Evolutionary conservation across 2,113 vertebrate species (phyloP), one percentile per base, ranked within the genome.

Genomic region (Sigmodon hispidus): DNA sequence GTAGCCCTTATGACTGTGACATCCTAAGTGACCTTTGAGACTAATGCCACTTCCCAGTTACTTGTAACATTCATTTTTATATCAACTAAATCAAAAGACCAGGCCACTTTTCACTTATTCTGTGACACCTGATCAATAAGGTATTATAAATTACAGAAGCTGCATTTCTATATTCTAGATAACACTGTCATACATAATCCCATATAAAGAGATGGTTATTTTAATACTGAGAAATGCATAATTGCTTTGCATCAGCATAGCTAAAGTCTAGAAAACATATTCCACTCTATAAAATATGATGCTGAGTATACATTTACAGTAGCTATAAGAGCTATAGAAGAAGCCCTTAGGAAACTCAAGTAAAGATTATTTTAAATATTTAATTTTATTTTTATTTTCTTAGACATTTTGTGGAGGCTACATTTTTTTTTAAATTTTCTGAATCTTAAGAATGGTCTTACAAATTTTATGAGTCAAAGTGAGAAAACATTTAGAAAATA

Each of bases 261-360:
- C 36, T 92, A 77, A 95, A 94, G 92, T 75, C 48, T 79, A 45
- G 43, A 76, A 94, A 16, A 31, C 45, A 92, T 73, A 92, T 77
- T 40, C 63, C 3, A 93, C 40, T 24, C 57, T 93, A 79, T 2
- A 95, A 77, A 22, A 4, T 87, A 90, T 17, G 8, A 57, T 92
- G 3, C 16, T 40, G 63, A 45, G 76, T 79, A 15, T 70, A n/a
- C 36, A 72, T 67, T 81, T 34, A 77, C 61, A 84, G 7, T 48
- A 65, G 77, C 36, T 43, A 83, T 8, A 61, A 76, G 26, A 91
- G n/a, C n/a, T n/a, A n/a, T n/a, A n/a, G n/a, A 21, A n/a, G 76
- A 70, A 87, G 24, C 31, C 0, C 15, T 8, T 12, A 72, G 52
- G 15, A 79, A 69, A 87, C 92, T 88, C n/a, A 85, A 95, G 52